Base-by-base conservation (phyloP, 2,113 vertebrate genomes). In the Ellobius talpinus region DNA sequence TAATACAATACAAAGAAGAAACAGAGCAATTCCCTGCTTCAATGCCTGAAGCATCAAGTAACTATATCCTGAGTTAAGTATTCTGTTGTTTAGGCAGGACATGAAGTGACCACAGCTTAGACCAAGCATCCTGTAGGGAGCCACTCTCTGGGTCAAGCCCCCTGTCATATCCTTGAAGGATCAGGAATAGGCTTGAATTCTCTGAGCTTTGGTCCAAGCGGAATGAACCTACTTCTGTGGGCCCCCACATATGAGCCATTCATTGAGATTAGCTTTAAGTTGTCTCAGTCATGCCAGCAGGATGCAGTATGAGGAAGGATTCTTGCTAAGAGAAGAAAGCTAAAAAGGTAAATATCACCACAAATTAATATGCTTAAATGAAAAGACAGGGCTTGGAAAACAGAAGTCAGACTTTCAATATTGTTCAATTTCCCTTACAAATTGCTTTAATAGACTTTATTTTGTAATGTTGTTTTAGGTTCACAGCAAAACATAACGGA, bases 271-370 rank as follows among this genome's bases (percentile, higher is more conserved):
- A 52, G 31, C 55, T 61, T 81, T 92, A 66, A 52, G 61, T n/a
- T 87, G 7, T 50, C 29, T 39, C n/a, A 63, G 72, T n/a, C 66
- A 14, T 31, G 39, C 72, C 82, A 89, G 55, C 29, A 52, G 50
- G 58, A 42, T 8, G 24, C 6, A 63, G 24, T 14, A 42, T 9
- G 7, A 55, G 70, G 81, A 66, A 87, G n/a, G 42, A 94, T 14
- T 87, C 55, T 33, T 52, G 33, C 72, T 42, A 72, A 79, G 33
- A 93, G 76, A 55, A 92, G 85, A 88, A 58, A 68, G 24, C 42
- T 13, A 29, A 61, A 95, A 93, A 72, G 45, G 52, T 72, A 97
- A 93, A 76, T 84, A 66, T 76, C 24, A 89, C 17, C 63, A 21
- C 21, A 72, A 90, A 89, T 33, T 95, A n/a, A 65, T 52, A 87